Conservation (phyloP, 2,888 invertebrate genomes). For the Ephialtes manifestator region DNA sequence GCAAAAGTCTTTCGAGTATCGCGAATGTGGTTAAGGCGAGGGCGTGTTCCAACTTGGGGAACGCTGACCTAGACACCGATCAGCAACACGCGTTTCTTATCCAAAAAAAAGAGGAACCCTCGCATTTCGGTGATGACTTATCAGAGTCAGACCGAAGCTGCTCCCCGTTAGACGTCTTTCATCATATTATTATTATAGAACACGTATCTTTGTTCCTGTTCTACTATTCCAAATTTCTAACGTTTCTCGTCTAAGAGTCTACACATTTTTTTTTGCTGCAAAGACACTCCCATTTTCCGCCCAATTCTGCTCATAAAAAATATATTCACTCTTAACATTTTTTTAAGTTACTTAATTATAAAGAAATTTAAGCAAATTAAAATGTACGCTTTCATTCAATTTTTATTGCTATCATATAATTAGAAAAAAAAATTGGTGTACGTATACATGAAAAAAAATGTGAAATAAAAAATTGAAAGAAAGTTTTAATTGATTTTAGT, state of each 20-base stretch:
- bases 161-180: slow-evolving; percentile 31
- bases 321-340: too few relatives aligned
- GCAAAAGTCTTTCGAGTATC: slow-evolving; percentile 55
- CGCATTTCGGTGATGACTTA: slow-evolving; percentile 51
- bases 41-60: slow-evolving; percentile 46
- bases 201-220: slow-evolving; percentile 78
- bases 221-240: slow-evolving; percentile 69
- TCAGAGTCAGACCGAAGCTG: slow-evolving; percentile 40
- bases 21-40: slow-evolving; percentile 46
- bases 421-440: too few relatives aligned
- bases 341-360: too few relatives aligned
- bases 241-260: too few relatives aligned
- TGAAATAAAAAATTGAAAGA: too few relatives aligned
- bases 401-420: too few relatives aligned
- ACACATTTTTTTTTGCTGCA: too few relatives aligned
- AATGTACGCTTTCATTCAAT: too few relatives aligned
- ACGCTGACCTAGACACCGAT: slow-evolving; percentile 71
- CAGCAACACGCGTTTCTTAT: slow-evolving; percentile 48
- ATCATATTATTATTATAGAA: slow-evolving; percentile 51
- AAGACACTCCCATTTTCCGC: background rate
- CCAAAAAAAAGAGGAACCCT: slow-evolving; percentile 56
- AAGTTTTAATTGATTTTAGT: too few relatives aligned
- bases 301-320: too few relatives aligned
- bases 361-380: too few relatives aligned
- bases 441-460: too few relatives aligned